These are phyloP conservation scores for Tiliacea aurago DNA, from an alignment of 2,888 invertebrate genomes.

Conservation along the genomic window DNA sequence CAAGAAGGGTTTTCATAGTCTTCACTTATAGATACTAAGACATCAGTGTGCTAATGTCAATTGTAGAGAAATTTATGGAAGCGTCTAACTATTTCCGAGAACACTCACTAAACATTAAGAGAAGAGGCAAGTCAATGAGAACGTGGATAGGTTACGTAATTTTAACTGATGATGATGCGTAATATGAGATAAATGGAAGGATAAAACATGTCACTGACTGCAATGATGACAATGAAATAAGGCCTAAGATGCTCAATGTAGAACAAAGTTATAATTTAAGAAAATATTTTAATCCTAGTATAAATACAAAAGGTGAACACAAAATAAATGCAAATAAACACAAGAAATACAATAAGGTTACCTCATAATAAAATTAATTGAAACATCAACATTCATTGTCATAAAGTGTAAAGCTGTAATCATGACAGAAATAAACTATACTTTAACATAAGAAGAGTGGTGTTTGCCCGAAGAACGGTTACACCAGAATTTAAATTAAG, in stretches of 20 bases:
- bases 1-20: neutral
- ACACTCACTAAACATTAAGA: neutral
- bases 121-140: neutral
- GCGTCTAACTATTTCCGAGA: conserved; percentile 19
- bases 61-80: conserved; percentile 4
- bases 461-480: neutral
- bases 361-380: conserved; percentile 12
- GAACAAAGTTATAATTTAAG: neutral
- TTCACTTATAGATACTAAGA: neutral
- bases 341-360: conserved; percentile 3
- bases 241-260: neutral
- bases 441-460: neutral
- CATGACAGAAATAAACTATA: neutral
- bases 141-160: neutral
- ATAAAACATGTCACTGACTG: neutral
- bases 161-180: neutral
- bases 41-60: neutral
- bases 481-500: too few relatives aligned
- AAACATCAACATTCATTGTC: neutral
- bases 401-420: neutral
- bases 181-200: neutral
- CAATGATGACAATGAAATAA: neutral
- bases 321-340: neutral
- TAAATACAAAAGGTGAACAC: neutral
- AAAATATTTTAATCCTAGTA: neutral